A percentile compares a stretch with the other conserved stretches of the same genome.
These are phyloP conservation scores for Caenorhabditis sinica DNA, from an alignment of 2,888 invertebrate species.

Conservation along the genomic window DNA sequence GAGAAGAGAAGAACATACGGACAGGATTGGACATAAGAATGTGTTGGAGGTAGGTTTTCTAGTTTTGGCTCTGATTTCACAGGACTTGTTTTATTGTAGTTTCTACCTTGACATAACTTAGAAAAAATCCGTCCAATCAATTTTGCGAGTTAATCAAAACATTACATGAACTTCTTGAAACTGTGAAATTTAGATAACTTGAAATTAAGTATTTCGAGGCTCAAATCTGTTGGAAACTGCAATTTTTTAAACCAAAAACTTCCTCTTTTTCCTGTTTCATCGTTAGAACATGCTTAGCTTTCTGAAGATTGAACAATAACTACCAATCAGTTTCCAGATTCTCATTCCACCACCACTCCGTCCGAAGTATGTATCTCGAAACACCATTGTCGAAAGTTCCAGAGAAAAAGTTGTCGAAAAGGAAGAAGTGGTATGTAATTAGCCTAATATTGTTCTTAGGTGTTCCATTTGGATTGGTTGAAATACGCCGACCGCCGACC, in stretches of 20 bases:
- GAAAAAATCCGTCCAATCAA: too few relatives aligned
- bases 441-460: too few relatives aligned
- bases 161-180: background rate
- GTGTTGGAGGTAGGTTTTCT: conserved; percentile 36
- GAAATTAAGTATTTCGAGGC: too few relatives aligned
- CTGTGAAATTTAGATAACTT: too few relatives aligned
- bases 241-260: too few relatives aligned
- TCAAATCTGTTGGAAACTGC: too few relatives aligned
- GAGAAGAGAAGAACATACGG: conserved; percentile 45
- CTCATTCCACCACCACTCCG: conserved; percentile 48
- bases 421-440: conserved; percentile 52
- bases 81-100: background rate
- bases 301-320: background rate
- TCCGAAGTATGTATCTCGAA: conserved; percentile 49
- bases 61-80: background rate
- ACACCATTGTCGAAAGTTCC: conserved; percentile 50
- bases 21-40: conserved; percentile 68
- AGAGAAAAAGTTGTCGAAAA: conserved; percentile 52
- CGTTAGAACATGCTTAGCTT: too few relatives aligned
- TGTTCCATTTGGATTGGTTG: too few relatives aligned
- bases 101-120: too few relatives aligned
- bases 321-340: conserved; percentile 18
- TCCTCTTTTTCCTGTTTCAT: too few relatives aligned
- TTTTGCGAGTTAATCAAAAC: too few relatives aligned
- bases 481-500: too few relatives aligned